phyloP scores from a whole-genome alignment of 2,888 invertebrate genomes.

The Spodoptera littoralis region DNA sequence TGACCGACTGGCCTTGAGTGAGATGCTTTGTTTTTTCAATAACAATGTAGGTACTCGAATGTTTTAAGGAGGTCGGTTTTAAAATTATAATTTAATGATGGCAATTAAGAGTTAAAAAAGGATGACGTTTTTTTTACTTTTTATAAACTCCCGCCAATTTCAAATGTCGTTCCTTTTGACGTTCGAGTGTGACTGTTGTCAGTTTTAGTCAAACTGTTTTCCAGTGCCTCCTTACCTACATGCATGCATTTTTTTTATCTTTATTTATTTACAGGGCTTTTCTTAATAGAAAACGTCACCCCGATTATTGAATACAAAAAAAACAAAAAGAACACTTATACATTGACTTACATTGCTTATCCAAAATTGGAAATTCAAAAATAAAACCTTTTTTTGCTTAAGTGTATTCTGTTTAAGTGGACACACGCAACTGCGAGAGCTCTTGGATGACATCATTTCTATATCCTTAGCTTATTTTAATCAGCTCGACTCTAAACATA shows the following conservation, averaged over 20 bases:
- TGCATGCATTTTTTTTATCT: no score
- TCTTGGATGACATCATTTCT: constrained; percentile 38
- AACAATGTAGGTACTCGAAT: constrained; percentile 36
- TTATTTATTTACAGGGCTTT: no score
- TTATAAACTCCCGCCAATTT: no score
- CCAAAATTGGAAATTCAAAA: constrained; percentile 6
- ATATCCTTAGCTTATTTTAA: constrained; percentile 22
- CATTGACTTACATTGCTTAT: no score
- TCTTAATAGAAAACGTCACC: no score
- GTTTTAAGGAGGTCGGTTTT: constrained; percentile 23
- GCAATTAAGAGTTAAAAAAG: constrained; percentile 1
- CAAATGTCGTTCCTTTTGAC: no score
- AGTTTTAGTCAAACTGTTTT: no score
- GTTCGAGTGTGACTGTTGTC: no score
- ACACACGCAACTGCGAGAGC: neutral
- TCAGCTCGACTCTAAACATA: constrained; percentile 22
- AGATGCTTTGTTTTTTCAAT: constrained; percentile 61
- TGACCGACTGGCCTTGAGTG: constrained; percentile 67
- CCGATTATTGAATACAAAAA: no score
- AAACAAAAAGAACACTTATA: no score
- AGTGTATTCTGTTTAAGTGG: constrained; percentile 5
- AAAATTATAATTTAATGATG: constrained; percentile 23
- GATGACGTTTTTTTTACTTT: no score
- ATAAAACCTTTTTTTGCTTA: constrained; percentile 13
- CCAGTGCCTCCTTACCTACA: no score